Conservation (phyloP, 2,888 invertebrate genomes). For the Isoperla grammatica region DNA sequence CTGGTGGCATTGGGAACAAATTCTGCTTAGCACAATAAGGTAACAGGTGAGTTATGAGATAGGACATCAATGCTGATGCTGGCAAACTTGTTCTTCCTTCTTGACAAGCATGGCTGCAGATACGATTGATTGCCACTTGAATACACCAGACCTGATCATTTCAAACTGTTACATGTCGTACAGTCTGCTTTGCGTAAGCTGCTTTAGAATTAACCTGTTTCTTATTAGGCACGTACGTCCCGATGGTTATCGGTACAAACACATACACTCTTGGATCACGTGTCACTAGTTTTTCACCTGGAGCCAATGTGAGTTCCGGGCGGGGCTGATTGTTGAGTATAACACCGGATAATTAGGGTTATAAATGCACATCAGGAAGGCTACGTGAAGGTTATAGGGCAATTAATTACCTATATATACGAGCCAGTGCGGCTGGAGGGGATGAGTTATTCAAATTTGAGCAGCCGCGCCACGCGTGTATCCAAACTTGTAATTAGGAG, state of each 20-base stretch:
- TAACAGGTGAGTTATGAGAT: conserved; percentile 11
- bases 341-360: no score
- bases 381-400: no score
- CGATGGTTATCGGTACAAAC: not conserved
- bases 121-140: conserved; percentile 1
- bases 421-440: no score
- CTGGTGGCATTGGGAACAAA: conserved; percentile 7
- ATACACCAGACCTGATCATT: not conserved
- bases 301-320: not conserved
- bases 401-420: no score
- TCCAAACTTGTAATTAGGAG: no score
- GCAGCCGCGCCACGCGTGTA: no score
- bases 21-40: conserved; percentile 6
- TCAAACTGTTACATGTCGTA: no score
- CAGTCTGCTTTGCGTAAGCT: conserved; percentile 5
- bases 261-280: not conserved
- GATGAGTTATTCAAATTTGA: no score
- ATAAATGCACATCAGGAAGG: no score
- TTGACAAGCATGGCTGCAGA: conserved; percentile 9
- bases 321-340: no score
- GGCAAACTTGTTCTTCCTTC: not conserved
- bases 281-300: conserved; percentile 3
- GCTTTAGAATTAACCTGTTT: conserved; percentile 6
- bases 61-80: not conserved
- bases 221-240: not conserved